Conservation (phyloP, 2,113 vertebrate species). For the Pelmatolapia mariae region DNA sequence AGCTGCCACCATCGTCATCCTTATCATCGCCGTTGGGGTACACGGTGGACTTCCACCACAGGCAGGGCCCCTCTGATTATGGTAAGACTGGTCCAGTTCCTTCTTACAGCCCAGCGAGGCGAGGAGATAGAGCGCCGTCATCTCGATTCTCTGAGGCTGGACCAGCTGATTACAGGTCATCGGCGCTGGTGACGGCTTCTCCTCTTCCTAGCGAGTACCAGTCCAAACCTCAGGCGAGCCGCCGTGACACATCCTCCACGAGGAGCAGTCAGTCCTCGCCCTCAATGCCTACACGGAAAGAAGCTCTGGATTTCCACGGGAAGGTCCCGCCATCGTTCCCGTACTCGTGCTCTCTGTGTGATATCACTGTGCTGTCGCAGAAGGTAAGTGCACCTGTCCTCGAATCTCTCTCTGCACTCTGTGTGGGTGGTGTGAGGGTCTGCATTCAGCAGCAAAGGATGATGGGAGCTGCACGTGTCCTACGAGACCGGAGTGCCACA, state of each 20-base stretch:
- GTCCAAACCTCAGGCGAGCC: not conserved
- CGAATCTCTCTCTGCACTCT: not conserved
- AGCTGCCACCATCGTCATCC: not conserved
- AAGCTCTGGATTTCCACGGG: constrained; percentile 65
- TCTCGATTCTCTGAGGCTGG: not conserved
- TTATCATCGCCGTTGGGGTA: not conserved
- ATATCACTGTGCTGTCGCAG: constrained; percentile 57
- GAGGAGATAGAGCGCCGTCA: not conserved
- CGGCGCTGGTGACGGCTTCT: not conserved
- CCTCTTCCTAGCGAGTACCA: not conserved
- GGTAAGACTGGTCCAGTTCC: constrained; percentile 2
- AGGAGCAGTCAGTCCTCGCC: not conserved
- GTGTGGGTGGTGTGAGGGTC: not conserved
- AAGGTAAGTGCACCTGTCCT: constrained; percentile 54
- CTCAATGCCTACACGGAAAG: constrained; percentile 11
- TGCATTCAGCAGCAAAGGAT: not conserved
- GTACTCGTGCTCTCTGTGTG: constrained; percentile 64
- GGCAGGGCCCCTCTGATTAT: not conserved
- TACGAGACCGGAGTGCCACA: not conserved
- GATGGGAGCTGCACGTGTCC: not conserved
- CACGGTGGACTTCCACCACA: constrained; percentile 8
- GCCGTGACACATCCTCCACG: not conserved
- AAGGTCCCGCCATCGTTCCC: constrained; percentile 42
- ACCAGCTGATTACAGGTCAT: not conserved
- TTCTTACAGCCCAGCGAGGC: not conserved